A percentile compares a stretch with the other conserved stretches of the same genome.
These are phyloP conservation scores for Drosophila virilis DNA, from an alignment of 1,140 invertebrate genomes.

Conservation along the genomic window DNA sequence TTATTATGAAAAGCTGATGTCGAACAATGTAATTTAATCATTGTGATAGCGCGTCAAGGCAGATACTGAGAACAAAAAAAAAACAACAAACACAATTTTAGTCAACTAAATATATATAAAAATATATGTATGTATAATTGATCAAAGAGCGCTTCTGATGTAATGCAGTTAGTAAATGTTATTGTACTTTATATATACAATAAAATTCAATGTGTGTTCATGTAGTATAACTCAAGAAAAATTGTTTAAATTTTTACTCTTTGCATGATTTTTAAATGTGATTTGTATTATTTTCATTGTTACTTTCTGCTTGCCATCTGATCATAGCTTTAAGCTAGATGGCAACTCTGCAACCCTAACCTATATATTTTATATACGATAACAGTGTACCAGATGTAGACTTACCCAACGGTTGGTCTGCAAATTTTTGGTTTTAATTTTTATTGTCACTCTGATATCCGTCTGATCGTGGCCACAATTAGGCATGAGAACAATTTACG, in stretches of 20 bases:
- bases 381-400: too few relatives aligned
- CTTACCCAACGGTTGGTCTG: too few relatives aligned
- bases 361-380: too few relatives aligned
- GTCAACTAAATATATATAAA: constrained; percentile 38
- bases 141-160: constrained; percentile 59
- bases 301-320: too few relatives aligned
- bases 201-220: constrained; percentile 72
- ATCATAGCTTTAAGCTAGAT: too few relatives aligned
- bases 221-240: constrained; percentile 58
- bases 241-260: neutral
- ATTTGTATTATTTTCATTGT: neutral
- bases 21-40: constrained; percentile 76
- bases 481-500: too few relatives aligned
- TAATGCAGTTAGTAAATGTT: constrained; percentile 75
- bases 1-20: constrained; percentile 31
- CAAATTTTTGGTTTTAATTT: too few relatives aligned
- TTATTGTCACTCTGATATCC: too few relatives aligned
- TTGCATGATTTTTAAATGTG: neutral
- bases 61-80: constrained; percentile 60
- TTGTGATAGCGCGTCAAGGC: constrained; percentile 66
- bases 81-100: constrained; percentile 57
- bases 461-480: too few relatives aligned
- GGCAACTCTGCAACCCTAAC: too few relatives aligned
- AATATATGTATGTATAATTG: constrained; percentile 27
- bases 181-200: constrained; percentile 64